Evolutionary conservation across 2,797 vertebrate genomes (phyloP).

Genomic region (Caiman crocodilus): DNA sequence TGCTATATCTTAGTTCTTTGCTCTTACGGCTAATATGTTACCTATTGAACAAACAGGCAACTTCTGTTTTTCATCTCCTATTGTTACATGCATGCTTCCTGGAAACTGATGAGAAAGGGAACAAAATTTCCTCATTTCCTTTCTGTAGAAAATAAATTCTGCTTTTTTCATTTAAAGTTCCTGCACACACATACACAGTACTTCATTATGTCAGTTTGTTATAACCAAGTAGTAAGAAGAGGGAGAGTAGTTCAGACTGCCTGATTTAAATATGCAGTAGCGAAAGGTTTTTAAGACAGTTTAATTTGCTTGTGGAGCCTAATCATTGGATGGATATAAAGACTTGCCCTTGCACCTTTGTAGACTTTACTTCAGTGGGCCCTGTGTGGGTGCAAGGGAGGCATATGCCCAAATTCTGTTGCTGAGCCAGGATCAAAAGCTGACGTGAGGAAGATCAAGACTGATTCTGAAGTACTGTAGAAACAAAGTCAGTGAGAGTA

Average conservation of each 20-base stretch:
- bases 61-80: conserved; percentile 51
- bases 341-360: neutral
- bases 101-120: conserved; percentile 33
- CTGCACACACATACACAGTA: neutral
- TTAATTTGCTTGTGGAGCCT: neutral
- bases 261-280: neutral
- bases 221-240: neutral
- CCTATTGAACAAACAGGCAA: neutral
- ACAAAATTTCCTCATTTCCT: conserved; percentile 17
- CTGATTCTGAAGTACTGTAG: neutral
- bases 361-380: neutral
- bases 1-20: conserved; percentile 2
- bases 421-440: neutral
- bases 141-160: neutral
- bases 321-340: neutral
- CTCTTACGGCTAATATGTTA: neutral
- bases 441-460: neutral
- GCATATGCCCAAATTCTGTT: neutral
- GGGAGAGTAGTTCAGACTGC: neutral
- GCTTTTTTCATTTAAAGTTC: neutral
- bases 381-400: rapidly evolving
- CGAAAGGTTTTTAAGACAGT: neutral
- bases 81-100: conserved; percentile 29
- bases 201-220: neutral
- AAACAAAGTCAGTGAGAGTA: neutral